Base-by-base conservation (phyloP, 2,888 invertebrate genomes). In the Heteropelma amictum region DNA sequence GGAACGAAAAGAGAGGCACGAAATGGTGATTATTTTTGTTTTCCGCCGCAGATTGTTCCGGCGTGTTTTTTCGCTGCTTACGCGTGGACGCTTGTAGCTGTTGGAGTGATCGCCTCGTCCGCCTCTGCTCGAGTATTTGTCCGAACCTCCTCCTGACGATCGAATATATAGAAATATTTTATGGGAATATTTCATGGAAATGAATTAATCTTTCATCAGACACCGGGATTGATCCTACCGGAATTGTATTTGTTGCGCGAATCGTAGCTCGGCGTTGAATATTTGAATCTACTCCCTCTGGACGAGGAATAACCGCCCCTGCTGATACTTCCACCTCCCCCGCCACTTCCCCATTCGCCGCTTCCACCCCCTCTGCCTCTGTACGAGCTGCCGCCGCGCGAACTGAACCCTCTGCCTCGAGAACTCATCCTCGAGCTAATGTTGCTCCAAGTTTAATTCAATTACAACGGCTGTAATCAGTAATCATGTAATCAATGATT, bases 301-400 rank as follows among this genome's bases (percentile, higher is more conserved):
- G 88, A 87, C 21, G 87, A 86, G 0, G 87, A 86, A 49, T 87
- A 88, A 21, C 85, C 85, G 23, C 88, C 87, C 77, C 88, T 81
- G 42, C 83, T 80, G 61, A 85, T 80, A 10, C 83, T 82, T 58
- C 84, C 84, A 53, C 83, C 84, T 10, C 82, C 81, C 1, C 73
- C 72, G 0, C 86, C 83, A 19, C 81, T 80, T 38, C 85, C 81
- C 71, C 79, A 72, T 21, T 83, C 84, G 80, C 87, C 84, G 49
- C 86, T 84, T 17, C 81, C 85, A n/a, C 85, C 84, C 19, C 85
- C 81, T 23, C 73, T 65, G 17, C 84, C 80, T 76, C 87, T 83
- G 58, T 87, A 87, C 7, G 87, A 87, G 71, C 86, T 85, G 2
- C 86, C 83, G 10, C 87, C 87, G 1, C 88, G 82, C 1, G 87